phyloP scores from a whole-genome alignment of 2,797 vertebrate genomes.

The Intellagama lesueurii region DNA sequence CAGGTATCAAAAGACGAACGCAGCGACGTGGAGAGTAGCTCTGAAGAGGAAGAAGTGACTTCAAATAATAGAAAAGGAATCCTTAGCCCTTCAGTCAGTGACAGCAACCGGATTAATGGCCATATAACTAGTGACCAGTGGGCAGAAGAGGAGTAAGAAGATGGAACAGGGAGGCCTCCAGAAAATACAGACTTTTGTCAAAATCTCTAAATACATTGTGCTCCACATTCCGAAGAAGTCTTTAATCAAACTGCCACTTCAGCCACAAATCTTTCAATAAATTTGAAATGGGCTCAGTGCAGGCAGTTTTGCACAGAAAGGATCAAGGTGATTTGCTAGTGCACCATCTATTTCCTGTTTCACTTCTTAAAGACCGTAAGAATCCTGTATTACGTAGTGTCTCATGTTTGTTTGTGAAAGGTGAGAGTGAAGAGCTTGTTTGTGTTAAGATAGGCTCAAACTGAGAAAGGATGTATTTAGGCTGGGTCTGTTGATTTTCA shows the following conservation, averaged over 20 bases:
- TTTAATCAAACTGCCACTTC: conserved; percentile 67
- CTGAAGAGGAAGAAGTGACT: conserved; percentile 87
- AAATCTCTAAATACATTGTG: conserved; percentile 61
- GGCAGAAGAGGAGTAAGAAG: conserved; percentile 74
- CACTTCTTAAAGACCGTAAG: conserved; percentile 56
- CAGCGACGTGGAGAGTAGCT: conserved; percentile 97
- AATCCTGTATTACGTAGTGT: conserved; percentile 67
- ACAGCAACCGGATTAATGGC: conserved; percentile 90
- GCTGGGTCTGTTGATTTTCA: not conserved
- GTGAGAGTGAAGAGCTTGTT: not conserved
- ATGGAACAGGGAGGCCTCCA: conserved; percentile 41
- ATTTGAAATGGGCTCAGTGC: conserved; percentile 35
- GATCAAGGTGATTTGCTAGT: conserved; percentile 41
- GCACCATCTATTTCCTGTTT: conserved; percentile 63
- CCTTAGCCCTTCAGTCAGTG: conserved; percentile 77
- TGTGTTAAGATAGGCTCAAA: conserved; percentile 50
- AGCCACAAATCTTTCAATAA: conserved; percentile 59
- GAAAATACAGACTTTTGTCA: conserved; percentile 63
- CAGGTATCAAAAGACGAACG: conserved; percentile 95
- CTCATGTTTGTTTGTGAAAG: conserved; percentile 56
- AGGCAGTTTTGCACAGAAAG: conserved; percentile 44
- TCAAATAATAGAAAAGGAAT: conserved; percentile 74
- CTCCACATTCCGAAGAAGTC: conserved; percentile 69
- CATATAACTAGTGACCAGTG: conserved; percentile 79
- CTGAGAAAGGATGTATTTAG: conserved; percentile 14